phyloP scores from a whole-genome alignment of 2,888 invertebrate genomes.

The Neoascia interrupta region DNA sequence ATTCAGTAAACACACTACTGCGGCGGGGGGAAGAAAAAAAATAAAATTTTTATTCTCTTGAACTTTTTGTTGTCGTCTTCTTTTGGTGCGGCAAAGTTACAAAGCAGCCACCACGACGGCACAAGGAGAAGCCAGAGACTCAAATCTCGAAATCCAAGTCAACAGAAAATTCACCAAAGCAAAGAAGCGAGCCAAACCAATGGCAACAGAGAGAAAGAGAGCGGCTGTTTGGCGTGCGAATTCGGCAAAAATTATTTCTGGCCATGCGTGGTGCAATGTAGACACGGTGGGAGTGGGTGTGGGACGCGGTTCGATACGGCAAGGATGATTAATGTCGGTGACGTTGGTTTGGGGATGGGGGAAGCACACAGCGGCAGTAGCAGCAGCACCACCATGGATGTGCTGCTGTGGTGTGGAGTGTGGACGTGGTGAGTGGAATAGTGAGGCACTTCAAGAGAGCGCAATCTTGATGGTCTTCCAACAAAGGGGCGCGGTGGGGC shows the following conservation, averaged over 20 bases:
- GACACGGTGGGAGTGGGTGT: background rate
- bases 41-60: conserved; percentile 11
- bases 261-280: conserved; percentile 51
- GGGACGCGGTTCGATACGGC: conserved; percentile 25
- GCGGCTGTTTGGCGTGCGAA: conserved; percentile 30
- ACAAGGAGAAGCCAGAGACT: conserved; percentile 63
- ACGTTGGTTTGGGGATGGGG: conserved; percentile 1
- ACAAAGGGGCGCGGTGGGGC: background rate
- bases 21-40: background rate
- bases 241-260: conserved; percentile 43
- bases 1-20: conserved; percentile 35
- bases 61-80: conserved; percentile 8
- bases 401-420: no score
- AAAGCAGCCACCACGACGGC: conserved; percentile 54
- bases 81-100: conserved; percentile 38
- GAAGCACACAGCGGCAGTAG: no score
- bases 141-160: conserved; percentile 55
- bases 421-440: no score
- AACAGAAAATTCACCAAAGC: conserved; percentile 61
- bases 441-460: no score
- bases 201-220: conserved; percentile 3
- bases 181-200: conserved; percentile 8
- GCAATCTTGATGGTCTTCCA: background rate
- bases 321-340: conserved; percentile 49
- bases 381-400: background rate